Conservation (phyloP, 64 coral and sea anemone species). For the Pocillopora damicornis region DNA sequence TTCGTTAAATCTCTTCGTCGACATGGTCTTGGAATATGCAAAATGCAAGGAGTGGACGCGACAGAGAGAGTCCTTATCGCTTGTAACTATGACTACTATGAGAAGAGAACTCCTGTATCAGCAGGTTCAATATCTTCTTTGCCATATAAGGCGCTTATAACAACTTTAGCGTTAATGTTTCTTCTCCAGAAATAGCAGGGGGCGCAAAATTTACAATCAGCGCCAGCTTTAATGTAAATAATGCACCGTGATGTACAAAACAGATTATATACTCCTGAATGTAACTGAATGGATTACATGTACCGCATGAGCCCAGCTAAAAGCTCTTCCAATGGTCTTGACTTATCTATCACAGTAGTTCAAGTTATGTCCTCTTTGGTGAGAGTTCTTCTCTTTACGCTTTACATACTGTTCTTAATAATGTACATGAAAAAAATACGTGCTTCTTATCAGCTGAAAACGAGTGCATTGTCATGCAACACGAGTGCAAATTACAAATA, state of each 20-base stretch:
- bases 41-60: neutral
- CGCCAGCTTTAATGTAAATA: neutral
- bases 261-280: neutral
- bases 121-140: neutral
- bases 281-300: no score
- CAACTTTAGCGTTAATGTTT: neutral
- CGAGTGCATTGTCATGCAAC: no score
- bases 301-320: no score
- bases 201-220: neutral
- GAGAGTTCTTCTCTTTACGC: no score
- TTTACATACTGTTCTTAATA: no score
- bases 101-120: conserved; percentile 7
- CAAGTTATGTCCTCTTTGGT: no score
- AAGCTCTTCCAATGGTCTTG: no score
- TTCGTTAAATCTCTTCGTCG: neutral
- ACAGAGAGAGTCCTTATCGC: neutral
- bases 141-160: neutral
- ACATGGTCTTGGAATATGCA: neutral
- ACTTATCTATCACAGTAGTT: no score
- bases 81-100: conserved; percentile 35
- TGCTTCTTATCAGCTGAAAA: no score
- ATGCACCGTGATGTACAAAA: neutral
- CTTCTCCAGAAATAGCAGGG: neutral
- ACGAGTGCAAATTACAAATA: no score
- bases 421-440: no score